A percentile compares a stretch with the other conserved stretches of the same genome.
phyloP scores from a whole-genome alignment of 2,888 invertebrate species.

The Diaprepes abbreviatus region DNA sequence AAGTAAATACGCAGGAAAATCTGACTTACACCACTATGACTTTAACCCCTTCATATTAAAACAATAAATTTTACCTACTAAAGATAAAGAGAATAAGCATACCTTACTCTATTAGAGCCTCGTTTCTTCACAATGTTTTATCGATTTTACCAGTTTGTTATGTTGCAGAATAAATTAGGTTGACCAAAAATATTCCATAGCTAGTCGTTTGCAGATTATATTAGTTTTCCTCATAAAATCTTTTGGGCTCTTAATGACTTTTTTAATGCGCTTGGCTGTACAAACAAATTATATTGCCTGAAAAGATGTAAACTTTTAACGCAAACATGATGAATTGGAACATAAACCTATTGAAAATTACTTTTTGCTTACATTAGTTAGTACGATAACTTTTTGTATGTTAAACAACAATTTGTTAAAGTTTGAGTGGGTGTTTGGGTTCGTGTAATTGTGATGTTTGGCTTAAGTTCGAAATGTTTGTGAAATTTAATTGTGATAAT shows the following conservation, averaged over 20 bases:
- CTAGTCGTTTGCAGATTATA: too few relatives aligned
- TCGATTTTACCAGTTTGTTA: too few relatives aligned
- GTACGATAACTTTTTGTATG: background rate
- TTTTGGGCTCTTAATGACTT: background rate
- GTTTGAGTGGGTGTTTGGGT: background rate
- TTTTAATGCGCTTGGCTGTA: background rate
- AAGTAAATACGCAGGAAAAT: too few relatives aligned
- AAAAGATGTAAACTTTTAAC: constrained; percentile 4
- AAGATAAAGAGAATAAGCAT: too few relatives aligned
- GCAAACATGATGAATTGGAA: constrained; percentile 9
- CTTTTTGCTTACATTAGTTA: background rate
- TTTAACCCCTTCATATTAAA: too few relatives aligned
- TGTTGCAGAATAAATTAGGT: too few relatives aligned
- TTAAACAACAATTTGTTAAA: background rate
- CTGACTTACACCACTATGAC: too few relatives aligned
- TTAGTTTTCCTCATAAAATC: background rate
- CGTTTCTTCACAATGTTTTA: too few relatives aligned
- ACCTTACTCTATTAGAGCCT: too few relatives aligned
- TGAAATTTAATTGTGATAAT: background rate
- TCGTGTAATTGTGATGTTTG: background rate
- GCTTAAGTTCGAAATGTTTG: background rate
- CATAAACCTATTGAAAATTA: background rate
- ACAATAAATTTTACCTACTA: too few relatives aligned
- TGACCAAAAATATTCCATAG: too few relatives aligned
- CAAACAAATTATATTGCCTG: background rate